These are phyloP conservation scores for Campoletis raptor DNA, from an alignment of 2,888 invertebrate species.

Conservation along the genomic window DNA sequence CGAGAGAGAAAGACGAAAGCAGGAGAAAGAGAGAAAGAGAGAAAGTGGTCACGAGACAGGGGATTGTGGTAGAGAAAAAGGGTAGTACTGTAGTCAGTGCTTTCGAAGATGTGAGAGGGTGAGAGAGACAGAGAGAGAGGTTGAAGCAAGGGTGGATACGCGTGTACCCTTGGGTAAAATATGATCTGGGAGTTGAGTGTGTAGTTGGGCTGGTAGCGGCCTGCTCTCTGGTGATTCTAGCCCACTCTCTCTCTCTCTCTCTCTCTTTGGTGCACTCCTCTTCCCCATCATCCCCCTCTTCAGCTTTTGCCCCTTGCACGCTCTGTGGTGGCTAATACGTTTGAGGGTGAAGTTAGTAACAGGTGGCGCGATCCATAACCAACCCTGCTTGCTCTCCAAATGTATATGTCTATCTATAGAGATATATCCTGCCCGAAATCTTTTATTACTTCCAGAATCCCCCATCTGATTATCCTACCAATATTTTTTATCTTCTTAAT, in stretches of 20 bases:
- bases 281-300: constrained; percentile 7
- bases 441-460: constrained; percentile 50
- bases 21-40: constrained; percentile 49
- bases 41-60: constrained; percentile 42
- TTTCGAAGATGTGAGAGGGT: constrained; percentile 35
- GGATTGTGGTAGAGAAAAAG: constrained; percentile 43
- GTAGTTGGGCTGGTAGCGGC: constrained; percentile 74
- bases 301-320: constrained; percentile 43
- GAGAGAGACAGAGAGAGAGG: constrained; percentile 24
- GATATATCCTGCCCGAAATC: constrained; percentile 9
- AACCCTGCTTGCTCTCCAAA: constrained; percentile 65
- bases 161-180: constrained; percentile 78
- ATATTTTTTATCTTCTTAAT: neutral
- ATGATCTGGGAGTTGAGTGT: constrained; percentile 80
- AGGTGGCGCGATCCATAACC: constrained; percentile 84
- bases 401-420: constrained; percentile 38
- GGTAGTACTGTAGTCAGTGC: constrained; percentile 40
- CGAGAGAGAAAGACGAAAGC: constrained; percentile 43
- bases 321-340: constrained; percentile 80
- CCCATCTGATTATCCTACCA: constrained; percentile 26
- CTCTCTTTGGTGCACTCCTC: constrained; percentile 37
- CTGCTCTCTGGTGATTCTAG: constrained; percentile 46
- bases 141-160: constrained; percentile 47
- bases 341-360: constrained; percentile 83
- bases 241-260: constrained; percentile 24